phyloP scores from a whole-genome alignment of 2,797 vertebrate genomes.

The Esox masquinongy region DNA sequence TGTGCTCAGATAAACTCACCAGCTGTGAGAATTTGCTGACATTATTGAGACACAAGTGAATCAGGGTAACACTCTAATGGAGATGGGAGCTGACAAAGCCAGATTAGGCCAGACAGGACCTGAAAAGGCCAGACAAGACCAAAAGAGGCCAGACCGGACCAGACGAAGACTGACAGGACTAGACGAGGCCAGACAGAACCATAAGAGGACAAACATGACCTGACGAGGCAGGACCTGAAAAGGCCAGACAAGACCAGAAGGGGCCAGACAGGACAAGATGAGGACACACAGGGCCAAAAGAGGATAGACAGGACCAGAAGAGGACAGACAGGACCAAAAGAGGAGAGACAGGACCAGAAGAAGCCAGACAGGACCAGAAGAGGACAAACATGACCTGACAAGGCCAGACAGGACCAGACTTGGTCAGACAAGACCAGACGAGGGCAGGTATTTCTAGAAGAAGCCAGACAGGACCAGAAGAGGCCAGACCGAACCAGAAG shows the following conservation, averaged over 20 bases:
- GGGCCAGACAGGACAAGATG: background rate
- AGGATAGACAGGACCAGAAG: background rate
- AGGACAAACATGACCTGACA: too few relatives aligned
- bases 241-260: too few relatives aligned
- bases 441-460: too few relatives aligned
- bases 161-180: too few relatives aligned
- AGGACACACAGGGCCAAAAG: background rate
- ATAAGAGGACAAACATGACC: too few relatives aligned
- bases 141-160: background rate
- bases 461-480: background rate
- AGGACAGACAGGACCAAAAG: background rate
- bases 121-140: background rate
- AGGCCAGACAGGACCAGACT: too few relatives aligned
- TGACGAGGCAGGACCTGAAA: too few relatives aligned
- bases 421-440: background rate
- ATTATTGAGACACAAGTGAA: constrained; percentile 20
- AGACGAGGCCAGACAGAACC: background rate
- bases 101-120: background rate
- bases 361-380: too few relatives aligned
- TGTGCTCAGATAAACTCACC: constrained; percentile 29
- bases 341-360: too few relatives aligned
- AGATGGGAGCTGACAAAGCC: background rate
- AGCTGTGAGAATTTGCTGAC: constrained; percentile 42
- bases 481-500: background rate
- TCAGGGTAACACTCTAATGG: constrained; percentile 16